Conservation (phyloP, 2,113 vertebrate genomes). For the Anhinga anhinga region DNA sequence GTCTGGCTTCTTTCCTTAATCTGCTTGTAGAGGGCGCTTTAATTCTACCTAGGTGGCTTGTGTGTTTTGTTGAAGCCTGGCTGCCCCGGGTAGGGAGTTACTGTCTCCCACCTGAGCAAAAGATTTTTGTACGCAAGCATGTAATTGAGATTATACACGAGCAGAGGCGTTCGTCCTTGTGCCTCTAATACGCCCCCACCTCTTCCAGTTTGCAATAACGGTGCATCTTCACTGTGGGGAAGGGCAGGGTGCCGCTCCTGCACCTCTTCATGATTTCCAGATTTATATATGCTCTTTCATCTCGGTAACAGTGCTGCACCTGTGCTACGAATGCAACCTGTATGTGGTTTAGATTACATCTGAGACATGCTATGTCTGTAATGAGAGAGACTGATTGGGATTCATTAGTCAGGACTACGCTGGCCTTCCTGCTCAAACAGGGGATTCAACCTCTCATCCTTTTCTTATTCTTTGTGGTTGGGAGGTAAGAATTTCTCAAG, state of each 20-base stretch:
- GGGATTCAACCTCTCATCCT: neutral
- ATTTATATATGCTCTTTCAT: neutral
- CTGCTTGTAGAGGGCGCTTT: neutral
- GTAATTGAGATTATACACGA: neutral
- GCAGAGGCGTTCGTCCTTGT: neutral
- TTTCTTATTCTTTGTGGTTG: neutral
- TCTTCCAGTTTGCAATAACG: neutral
- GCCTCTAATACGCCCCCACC: rapidly evolving
- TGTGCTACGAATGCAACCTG: neutral
- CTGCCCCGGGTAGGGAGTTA: neutral
- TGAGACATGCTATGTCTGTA: neutral
- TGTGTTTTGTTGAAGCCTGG: neutral
- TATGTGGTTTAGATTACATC: neutral
- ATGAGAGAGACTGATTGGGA: neutral
- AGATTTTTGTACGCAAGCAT: neutral
- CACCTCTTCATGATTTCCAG: neutral
- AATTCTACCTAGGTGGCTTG: neutral
- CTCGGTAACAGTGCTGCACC: neutral
- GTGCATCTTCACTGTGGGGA: rapidly evolving
- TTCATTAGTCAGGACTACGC: neutral
- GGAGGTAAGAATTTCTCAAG: neutral
- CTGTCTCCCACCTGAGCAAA: neutral
- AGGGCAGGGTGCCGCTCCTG: neutral
- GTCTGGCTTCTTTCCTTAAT: neutral
- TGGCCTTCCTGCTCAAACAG: neutral